These are phyloP conservation scores for Magallana angulata DNA, from an alignment of 1,140 invertebrate species.

Conservation along the genomic window DNA sequence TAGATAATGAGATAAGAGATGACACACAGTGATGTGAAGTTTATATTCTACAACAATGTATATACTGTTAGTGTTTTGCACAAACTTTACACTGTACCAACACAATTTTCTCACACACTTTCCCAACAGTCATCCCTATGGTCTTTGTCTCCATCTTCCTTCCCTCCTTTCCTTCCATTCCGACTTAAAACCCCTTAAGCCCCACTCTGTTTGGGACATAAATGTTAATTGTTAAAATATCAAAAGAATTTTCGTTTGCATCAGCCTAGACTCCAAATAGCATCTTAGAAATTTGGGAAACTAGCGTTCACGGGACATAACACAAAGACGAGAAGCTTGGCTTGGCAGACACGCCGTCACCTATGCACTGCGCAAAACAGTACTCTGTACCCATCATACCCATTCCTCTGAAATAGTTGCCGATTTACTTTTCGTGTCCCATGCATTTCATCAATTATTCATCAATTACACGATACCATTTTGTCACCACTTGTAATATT, in stretches of 20 bases:
- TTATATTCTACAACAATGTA: neutral
- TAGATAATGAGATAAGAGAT: slow-evolving; percentile 29
- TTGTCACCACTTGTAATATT: slow-evolving; percentile 20
- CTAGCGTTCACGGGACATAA: neutral
- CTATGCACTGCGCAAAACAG: neutral
- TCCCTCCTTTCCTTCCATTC: neutral
- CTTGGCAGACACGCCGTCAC: neutral
- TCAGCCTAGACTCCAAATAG: slow-evolving; percentile 1
- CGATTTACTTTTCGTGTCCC: neutral
- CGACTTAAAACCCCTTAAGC: neutral
- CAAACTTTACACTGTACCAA: neutral
- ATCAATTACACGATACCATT: neutral
- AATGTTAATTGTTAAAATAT: slow-evolving; percentile 34
- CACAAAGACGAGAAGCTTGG: neutral
- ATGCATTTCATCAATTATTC: slow-evolving; percentile 3
- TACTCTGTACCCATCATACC: slow-evolving; percentile 3
- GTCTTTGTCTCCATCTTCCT: too few species aligned
- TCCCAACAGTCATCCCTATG: neutral
- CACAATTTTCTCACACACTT: slow-evolving; percentile 6
- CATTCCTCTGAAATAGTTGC: neutral
- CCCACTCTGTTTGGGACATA: neutral
- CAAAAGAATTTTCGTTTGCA: slow-evolving; percentile 23
- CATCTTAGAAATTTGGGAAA: slow-evolving; percentile 18
- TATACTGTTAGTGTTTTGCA: neutral
- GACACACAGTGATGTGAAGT: slow-evolving; percentile 10